Percentiles rank a stretch among this genome's conserved stretches.
These are phyloP conservation scores for Lithophane leautieri DNA, from an alignment of 2,888 invertebrate genomes.

Conservation along the genomic window DNA sequence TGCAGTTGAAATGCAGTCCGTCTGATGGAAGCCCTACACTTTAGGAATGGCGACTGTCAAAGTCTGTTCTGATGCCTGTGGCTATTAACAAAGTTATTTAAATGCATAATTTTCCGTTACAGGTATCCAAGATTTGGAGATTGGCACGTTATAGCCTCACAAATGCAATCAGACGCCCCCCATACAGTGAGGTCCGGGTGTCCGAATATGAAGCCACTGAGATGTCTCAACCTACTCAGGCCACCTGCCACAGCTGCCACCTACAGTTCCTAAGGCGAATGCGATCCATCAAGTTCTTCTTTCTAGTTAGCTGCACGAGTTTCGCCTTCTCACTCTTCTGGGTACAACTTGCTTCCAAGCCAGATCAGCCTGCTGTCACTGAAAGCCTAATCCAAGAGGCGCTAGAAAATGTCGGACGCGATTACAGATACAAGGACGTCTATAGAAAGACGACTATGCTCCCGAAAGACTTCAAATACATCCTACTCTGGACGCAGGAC, in stretches of 20 bases:
- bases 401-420: constrained; percentile 76
- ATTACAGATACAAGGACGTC: constrained; percentile 79
- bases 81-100: not conserved
- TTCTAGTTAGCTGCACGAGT: constrained; percentile 73
- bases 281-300: constrained; percentile 72
- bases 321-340: constrained; percentile 74
- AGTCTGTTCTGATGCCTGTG: not conserved
- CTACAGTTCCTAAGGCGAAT: constrained; percentile 69
- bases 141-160: constrained; percentile 17
- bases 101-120: constrained; percentile 36
- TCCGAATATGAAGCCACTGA: constrained; percentile 73
- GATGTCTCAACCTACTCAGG: constrained; percentile 67
- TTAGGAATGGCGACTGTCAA: not conserved
- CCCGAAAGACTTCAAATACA: constrained; percentile 78
- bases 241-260: constrained; percentile 56
- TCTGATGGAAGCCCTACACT: too few relatives aligned
- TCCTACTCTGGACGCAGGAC: constrained; percentile 80
- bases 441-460: constrained; percentile 77
- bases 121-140: constrained; percentile 30
- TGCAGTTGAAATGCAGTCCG: too few relatives aligned
- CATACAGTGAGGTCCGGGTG: constrained; percentile 12
- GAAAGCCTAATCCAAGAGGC: constrained; percentile 77
- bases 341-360: constrained; percentile 70
- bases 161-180: constrained; percentile 53
- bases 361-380: constrained; percentile 55